phyloP scores from a whole-genome alignment of 2,797 vertebrate species.

The Esox lucius region DNA sequence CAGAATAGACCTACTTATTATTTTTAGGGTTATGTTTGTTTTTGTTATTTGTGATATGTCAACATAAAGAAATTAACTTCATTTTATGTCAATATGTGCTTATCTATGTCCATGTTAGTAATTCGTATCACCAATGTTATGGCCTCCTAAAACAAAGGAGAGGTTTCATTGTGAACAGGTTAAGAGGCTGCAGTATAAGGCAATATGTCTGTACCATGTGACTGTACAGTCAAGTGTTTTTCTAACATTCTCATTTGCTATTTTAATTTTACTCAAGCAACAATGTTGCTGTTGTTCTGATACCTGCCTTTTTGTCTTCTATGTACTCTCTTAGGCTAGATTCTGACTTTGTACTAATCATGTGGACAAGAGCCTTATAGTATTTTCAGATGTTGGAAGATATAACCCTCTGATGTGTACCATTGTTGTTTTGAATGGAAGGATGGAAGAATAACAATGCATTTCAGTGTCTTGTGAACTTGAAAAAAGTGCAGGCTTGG shows the following conservation, averaged over 20 bases:
- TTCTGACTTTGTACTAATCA: constrained; percentile 1
- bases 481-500: background rate
- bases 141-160: background rate
- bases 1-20: background rate
- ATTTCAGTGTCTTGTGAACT: constrained; percentile 1
- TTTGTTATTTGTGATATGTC: background rate
- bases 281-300: background rate
- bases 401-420: background rate
- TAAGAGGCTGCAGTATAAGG: background rate
- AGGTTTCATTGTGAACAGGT: background rate
- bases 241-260: background rate
- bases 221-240: background rate
- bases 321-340: background rate
- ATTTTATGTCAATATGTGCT: background rate
- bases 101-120: background rate
- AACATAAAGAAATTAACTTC: background rate
- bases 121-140: background rate
- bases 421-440: background rate
- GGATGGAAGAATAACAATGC: background rate
- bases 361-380: background rate
- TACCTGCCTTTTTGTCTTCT: constrained; percentile 2
- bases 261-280: background rate
- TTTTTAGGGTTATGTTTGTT: background rate
- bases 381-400: background rate
- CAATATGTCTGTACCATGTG: background rate